Conservation (phyloP, 2,113 vertebrate species). For the Campylomormyrus tamandua region DNA sequence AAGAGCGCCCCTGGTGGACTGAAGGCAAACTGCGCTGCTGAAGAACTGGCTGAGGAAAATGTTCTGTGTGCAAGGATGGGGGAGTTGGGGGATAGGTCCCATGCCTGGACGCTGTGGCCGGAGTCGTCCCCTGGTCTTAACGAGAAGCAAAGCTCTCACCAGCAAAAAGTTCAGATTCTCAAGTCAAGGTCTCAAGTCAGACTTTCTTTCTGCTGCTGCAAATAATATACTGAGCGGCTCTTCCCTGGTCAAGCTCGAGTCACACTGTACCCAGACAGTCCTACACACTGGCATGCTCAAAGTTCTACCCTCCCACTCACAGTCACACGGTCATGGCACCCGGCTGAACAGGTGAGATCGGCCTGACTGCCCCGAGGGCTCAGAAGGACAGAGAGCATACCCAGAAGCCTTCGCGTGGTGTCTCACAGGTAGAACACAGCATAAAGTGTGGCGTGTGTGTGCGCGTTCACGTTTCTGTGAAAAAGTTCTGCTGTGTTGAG, state of each 20-base stretch:
- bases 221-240: not conserved
- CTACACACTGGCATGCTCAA: not conserved
- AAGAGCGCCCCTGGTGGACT: not conserved
- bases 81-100: not conserved
- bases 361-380: not conserved
- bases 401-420: not conserved
- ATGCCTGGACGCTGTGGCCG: not conserved
- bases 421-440: not conserved
- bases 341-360: not conserved
- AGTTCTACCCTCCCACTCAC: not conserved
- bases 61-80: not conserved
- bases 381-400: not conserved
- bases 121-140: not conserved
- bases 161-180: not conserved
- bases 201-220: not conserved
- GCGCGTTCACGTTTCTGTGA: not conserved
- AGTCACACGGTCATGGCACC: not conserved
- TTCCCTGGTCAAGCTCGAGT: not conserved
- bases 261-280: not conserved
- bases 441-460: not conserved
- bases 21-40: not conserved
- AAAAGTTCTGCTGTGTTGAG: not conserved
- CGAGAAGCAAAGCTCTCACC: not conserved
- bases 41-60: not conserved
- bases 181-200: not conserved